Conservation (phyloP, 1,140 invertebrate genomes). For the Meloidogyne floridensis region DNA sequence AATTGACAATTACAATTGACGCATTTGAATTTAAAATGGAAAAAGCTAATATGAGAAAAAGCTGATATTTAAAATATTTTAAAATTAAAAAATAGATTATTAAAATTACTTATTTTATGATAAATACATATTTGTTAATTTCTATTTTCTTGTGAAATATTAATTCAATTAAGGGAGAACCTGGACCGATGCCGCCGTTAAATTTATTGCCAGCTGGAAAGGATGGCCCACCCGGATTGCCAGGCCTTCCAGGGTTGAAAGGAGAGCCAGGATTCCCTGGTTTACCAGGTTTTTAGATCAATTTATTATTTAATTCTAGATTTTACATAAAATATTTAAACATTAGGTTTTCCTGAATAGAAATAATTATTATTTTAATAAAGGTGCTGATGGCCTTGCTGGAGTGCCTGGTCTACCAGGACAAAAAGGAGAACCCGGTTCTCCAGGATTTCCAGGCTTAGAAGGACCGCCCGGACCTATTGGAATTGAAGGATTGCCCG, state of each 20-base stretch:
- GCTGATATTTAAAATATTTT: too few species aligned
- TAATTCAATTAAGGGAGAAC: constrained; percentile 4
- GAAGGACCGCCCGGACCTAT: constrained; percentile 27
- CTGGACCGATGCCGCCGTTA: neutral
- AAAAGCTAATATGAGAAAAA: too few species aligned
- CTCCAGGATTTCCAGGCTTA: constrained; percentile 54
- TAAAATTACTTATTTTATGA: too few species aligned
- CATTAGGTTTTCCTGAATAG: neutral
- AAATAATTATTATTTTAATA: neutral
- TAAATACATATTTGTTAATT: too few species aligned
- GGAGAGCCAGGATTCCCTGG: constrained; percentile 73
- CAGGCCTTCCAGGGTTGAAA: constrained; percentile 66
- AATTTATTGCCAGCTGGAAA: constrained; percentile 66
- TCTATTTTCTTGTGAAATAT: neutral
- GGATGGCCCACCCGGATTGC: constrained; percentile 69
- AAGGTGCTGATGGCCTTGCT: constrained; percentile 26
- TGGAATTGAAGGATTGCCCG: constrained; percentile 49
- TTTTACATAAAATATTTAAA: neutral
- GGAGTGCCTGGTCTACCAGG: constrained; percentile 52
- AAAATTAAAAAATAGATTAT: too few species aligned
- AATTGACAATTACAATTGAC: too few species aligned
- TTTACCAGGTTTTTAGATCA: constrained; percentile 66
- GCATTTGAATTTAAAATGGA: too few species aligned
- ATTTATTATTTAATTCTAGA: too few species aligned
- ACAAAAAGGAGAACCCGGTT: constrained; percentile 54